Evolutionary conservation across 2,113 vertebrate species (phyloP), one percentile per base, ranked within the genome.

Genomic region (Hystrix cristata): DNA sequence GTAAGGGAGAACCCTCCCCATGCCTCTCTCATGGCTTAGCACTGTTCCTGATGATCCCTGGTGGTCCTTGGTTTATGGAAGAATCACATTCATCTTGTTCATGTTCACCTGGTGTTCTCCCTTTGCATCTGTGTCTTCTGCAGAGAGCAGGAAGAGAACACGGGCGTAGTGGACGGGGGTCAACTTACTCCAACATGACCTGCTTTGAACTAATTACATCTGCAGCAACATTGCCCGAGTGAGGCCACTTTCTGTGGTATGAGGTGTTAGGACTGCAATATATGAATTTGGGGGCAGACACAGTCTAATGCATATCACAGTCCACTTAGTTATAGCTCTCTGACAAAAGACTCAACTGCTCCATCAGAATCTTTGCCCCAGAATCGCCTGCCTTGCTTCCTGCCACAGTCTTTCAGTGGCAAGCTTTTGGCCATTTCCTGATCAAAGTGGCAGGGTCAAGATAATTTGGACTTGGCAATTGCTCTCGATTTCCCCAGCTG

Each of bases 381-480:
- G 59, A 82, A 78, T 48, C 10, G 14, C 38, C 16, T 74, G 69
- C 21, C 64, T 23, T 1, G 8, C 5, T 60, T 46, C n/a, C 43
- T 90, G 74, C 43, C 53, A 82, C 16, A 29, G 82, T 80, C 55
- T 82, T 48, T 64, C 6, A 29, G 60, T 62, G 87, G 6, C 13
- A 74, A 89, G 7, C 43, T 51, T 95, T 95, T 34, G 14, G 46
- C 79, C 31, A 92, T 94, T 95, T 59, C n/a, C 78, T 90, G 3
- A 1, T 60, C 62, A 69, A 79, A 67, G 67, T 48, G 69, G 10
- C 31, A 55, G 88, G 51, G 23, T 86, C 57, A 78, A 71, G 55
- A 87, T 78, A 57, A 86, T 91, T 86, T 92, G 81, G 59, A 23
- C 76, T 95, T 96, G 90, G 60, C 65, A 87, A 59, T 81, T 74